Base-by-base conservation (phyloP, 2,888 invertebrate species). In the Marasmarcha lunaedactyla region DNA sequence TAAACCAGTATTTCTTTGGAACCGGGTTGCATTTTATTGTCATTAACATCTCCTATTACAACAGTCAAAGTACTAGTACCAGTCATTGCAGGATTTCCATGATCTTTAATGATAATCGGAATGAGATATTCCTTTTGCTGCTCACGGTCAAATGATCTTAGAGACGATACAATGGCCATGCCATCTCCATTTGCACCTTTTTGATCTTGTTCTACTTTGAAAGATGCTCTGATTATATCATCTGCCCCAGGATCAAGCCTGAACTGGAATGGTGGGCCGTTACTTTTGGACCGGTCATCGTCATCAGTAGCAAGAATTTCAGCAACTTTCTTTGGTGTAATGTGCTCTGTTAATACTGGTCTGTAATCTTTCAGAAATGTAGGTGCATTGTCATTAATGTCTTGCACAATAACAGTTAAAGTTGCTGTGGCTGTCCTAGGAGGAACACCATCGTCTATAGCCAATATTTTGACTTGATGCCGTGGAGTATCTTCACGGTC, bases 11-110 rank as follows among this genome's bases (percentile, higher is more conserved):
- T 96, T 50, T 97, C 93, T 84, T 98, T 98, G 2, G 94, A 92
- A 1, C 98, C 99, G 0, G 98, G 95, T 63, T 94, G 94, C 95
- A 98, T 99, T 79, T 96, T 95, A 73, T 98, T 98, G 69, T 98
- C 98, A 71, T 99, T 99, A 14, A 94, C 93, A 73, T 99, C 98
- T 14, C 98, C 98, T 55, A 99, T 98, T 37, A 97, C 94, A 15
- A 98, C 95, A 0, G 97, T 97, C 27, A 98, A 81, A 0, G 97
- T 97, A 61, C 95, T 95, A 7, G 97, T 97, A 47, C 97, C 97
- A 11, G 95, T 95, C 93, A 97, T 94, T 0, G 93, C 91, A n/a
- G 97, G 96, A 51, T 93, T 94, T 33, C 98, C 97, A 54, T 95
- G 94, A 84, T 99, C 99, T 72, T 94, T 96, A 63, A 99, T 97